Evolutionary conservation across 1,140 invertebrate species (phyloP).

Genomic region (Bradynema listronoti): DNA sequence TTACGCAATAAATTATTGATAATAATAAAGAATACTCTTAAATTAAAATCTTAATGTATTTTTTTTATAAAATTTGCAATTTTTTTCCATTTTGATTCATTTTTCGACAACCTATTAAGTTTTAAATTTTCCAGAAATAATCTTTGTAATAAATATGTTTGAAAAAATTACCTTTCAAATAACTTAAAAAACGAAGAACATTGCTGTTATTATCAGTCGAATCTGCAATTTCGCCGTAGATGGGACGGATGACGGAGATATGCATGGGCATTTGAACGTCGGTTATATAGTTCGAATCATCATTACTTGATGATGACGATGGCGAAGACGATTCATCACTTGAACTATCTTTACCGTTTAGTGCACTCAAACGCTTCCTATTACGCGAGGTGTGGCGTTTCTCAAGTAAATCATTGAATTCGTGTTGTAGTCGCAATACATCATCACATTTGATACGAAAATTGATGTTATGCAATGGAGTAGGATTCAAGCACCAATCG

Average conservation of each 20-base stretch:
- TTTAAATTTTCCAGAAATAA: too few relatives aligned
- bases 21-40: too few relatives aligned
- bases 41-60: too few relatives aligned
- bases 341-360: neutral
- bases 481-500: slow-evolving; percentile 28
- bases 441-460: slow-evolving; percentile 23
- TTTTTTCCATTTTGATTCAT: too few relatives aligned
- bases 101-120: too few relatives aligned
- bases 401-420: slow-evolving; percentile 13
- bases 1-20: too few relatives aligned
- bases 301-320: neutral
- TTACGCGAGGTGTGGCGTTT: slow-evolving; percentile 1
- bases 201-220: slow-evolving; percentile 7
- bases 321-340: slow-evolving; percentile 2
- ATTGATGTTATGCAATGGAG: slow-evolving; percentile 16
- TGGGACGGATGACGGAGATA: neutral
- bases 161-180: too few relatives aligned
- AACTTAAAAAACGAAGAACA: too few relatives aligned
- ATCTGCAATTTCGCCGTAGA: too few relatives aligned
- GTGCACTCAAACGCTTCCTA: neutral
- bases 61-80: too few relatives aligned
- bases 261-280: neutral
- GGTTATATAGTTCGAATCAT: neutral
- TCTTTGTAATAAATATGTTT: too few relatives aligned
- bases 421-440: slow-evolving; percentile 4